Base-by-base conservation (phyloP, 2,797 vertebrate species). In the Sarcophilus harrisii region DNA sequence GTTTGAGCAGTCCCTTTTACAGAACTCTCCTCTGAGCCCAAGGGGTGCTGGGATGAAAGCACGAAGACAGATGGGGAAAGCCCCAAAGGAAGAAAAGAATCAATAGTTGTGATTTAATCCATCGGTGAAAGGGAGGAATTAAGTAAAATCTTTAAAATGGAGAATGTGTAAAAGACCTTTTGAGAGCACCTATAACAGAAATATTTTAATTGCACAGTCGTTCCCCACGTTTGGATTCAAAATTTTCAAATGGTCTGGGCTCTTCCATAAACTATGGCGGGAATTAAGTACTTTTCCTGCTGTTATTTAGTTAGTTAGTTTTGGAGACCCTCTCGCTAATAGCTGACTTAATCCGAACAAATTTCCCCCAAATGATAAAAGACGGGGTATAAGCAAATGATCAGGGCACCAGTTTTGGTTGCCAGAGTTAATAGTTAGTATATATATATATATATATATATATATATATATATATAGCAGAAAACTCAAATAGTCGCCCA, bases 1-100 rank as follows among this genome's bases (percentile, higher is more conserved):
- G 98, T 99, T 99, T 99, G 98, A 98, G 98, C 99, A 98, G 98
- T 99, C 99, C 98, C 98, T 99, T 99, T 98, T 98, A 87, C 99
- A 98, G 98, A 99, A 99, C 98, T 99, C 98, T 99, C 98, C 98
- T 99, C 98, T 98, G 98, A 98, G 98, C 97, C 98, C 98, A 98
- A 99, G 98, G 98, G 98, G 98, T 98, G 97, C 98, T 96, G 95
- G 98, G 98, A 99, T 99, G 98, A 99, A 99, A 99, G 99, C 96
- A 0, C 98, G 98, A 98, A 99, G 98, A 98, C 99, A 99, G 99
- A 99, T 99, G 99, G 99, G 98, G 96, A 98, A 98, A 98, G 98
- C 98, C 98, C 98, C 96, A 97, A 98, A 98, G 98, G 98, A 99
- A 98, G 98, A 98, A 99, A 99, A 97, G 98, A 98, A 98, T 98